Base-by-base conservation (phyloP, 2,797 vertebrate genomes). In the Epinephelus malabaricus region DNA sequence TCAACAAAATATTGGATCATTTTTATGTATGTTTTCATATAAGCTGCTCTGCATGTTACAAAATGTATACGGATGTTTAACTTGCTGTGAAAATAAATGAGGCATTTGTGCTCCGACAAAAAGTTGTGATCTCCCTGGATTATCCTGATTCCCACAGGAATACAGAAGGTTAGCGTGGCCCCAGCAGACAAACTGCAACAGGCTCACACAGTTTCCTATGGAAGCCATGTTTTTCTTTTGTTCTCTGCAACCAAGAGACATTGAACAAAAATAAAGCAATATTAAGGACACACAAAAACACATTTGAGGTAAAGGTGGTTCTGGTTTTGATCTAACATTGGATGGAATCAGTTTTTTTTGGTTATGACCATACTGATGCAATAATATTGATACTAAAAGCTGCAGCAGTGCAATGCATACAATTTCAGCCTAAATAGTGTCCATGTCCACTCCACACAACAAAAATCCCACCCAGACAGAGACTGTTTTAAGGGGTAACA, bases 121-220 rank as follows among this genome's bases (percentile, higher is more conserved):
- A 79, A 71, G 72, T 25, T 67, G 67, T 60, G 69, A 86, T 72
- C 78, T 55, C n/a, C 30, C 2, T 49, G 90, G 84, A 86, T 92
- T 85, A 90, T 82, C 77, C 74, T 50, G 78, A 87, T 91, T 92
- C 89, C 92, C 89, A 88, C 61, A 89, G 85, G 88, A 87, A 73
- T 75, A 88, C 45, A 73, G 59, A 55, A 86, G 77, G 30, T 3
- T 64, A 85, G 68, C 79, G 15, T 45, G 53, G 71, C 45, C 76
- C 75, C 82, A 62, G 82, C 59, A 82, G 77, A 17, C 73, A 64
- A 63, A 82, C 78, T 78, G 60, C 73, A 70, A 40, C 81, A 82
- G 55, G 51, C 43, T 71, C 64, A 43, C 71, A 82, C 58, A 69
- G 65, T 75, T 75, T 72, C 60, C 47, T 43, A 1, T 13, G 17